phyloP scores from a whole-genome alignment of 2,888 invertebrate species.

The Andrena trimmerana region DNA sequence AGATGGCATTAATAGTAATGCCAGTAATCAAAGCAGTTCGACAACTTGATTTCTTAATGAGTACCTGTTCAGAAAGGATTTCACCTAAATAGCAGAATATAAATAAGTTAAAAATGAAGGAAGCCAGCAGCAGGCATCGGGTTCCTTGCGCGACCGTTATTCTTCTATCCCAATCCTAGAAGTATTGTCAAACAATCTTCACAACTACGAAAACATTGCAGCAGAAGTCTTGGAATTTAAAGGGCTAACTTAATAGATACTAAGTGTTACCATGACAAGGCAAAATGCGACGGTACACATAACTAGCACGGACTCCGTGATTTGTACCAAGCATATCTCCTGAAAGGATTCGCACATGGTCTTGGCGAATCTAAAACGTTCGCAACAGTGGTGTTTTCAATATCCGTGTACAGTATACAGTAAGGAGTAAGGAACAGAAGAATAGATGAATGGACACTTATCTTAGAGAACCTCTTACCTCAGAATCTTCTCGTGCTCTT shows the following conservation, averaged over 20 bases:
- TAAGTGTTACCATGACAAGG: too few species aligned
- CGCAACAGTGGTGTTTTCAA: too few species aligned
- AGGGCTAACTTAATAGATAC: not conserved
- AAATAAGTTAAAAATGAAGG: slow-evolving; percentile 64
- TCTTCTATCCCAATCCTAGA: slow-evolving; percentile 25
- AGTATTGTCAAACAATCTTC: not conserved
- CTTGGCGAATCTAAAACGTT: too few species aligned
- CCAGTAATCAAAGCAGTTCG: not conserved
- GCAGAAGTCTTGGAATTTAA: not conserved
- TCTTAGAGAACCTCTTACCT: slow-evolving; percentile 45
- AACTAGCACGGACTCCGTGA: too few species aligned
- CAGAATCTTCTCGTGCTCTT: slow-evolving; percentile 59
- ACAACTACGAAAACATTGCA: too few species aligned
- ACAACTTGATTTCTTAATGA: not conserved
- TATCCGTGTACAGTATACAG: slow-evolving; percentile 33
- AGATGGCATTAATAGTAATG: not conserved
- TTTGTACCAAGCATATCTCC: too few species aligned
- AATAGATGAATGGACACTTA: slow-evolving; percentile 76
- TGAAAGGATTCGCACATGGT: too few species aligned
- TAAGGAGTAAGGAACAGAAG: slow-evolving; percentile 75
- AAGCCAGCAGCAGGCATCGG: slow-evolving; percentile 49
- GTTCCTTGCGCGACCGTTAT: slow-evolving; percentile 35
- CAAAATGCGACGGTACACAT: too few species aligned
- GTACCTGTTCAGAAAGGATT: slow-evolving; percentile 69
- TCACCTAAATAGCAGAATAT: slow-evolving; percentile 74